Evolutionary conservation across 2,113 vertebrate genomes (phyloP), one percentile per base, ranked within the genome.

Genomic region (pig (Sus scrofa)): DNA sequence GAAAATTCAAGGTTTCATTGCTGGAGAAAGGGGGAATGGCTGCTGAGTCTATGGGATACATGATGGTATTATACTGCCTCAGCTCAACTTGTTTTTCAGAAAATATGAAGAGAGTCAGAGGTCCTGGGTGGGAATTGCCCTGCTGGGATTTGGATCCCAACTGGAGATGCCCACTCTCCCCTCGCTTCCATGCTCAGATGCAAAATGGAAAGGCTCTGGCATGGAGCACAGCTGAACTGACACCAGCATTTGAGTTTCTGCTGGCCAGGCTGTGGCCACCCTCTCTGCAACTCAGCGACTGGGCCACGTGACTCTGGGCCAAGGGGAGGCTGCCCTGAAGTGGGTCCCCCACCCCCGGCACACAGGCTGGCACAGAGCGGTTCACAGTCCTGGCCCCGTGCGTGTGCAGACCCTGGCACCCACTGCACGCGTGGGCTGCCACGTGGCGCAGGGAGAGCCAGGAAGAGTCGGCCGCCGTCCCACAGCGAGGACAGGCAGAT

Each of bases 401-500:
- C 12, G 10, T 18, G 67, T 68, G 90, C 91, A 44, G 92, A 22
- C 82, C 62, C 94, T 94, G 97, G 97, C 96, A 92, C 63, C 22
- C n/a, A 24, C 89, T 56, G 39, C 24, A 16, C 0, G 82, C 19
- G 89, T 97, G 97, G 94, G 93, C 90, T 15, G 79, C 90, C 96
- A 92, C 88, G 67, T 90, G 96, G 94, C 71, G 63, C n/a, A 1
- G 6, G 14, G 60, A 85, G 70, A 96, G 95, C 96, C 96, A 92
- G 79, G 68, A 85, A 84, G 77, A 93, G 62, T 50, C 44, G 13
- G 93, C 60, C 2, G 1, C 85, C 8, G 7, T 96, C 95, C 96
- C 91, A 68, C 77, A 63, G 90, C 0, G 56, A 86, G 95, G 89
- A 81, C 54, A 15, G 73, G 91, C 97, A 98, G 97, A 97, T 97